These are phyloP conservation scores for Lycaena phlaeas DNA, from an alignment of 2,888 invertebrate genomes.

Conservation along the genomic window DNA sequence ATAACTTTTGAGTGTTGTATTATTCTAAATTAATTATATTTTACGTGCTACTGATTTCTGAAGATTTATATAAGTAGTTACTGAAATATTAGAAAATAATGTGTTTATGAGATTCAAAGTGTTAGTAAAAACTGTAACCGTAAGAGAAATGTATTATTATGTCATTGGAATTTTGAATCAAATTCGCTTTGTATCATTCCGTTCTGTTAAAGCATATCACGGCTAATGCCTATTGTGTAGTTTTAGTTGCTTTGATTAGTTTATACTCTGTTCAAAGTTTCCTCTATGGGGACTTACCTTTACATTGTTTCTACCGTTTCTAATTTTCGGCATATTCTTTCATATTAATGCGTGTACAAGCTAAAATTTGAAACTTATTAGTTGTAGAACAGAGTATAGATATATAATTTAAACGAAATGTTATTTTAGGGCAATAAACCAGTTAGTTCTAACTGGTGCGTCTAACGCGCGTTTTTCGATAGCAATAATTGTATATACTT, in stretches of 20 bases:
- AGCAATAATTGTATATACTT: constrained; percentile 69
- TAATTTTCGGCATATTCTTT: background rate
- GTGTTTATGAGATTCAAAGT: too few species aligned
- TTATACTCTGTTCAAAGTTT: constrained; percentile 37
- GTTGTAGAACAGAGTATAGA: constrained; percentile 19
- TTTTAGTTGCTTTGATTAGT: constrained; percentile 40
- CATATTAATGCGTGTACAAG: background rate
- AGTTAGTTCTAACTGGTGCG: constrained; percentile 47
- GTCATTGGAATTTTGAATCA: too few species aligned
- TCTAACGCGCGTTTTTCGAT: constrained; percentile 63
- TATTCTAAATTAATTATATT: too few species aligned
- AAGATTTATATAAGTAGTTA: too few species aligned
- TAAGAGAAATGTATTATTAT: too few species aligned
- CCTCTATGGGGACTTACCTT: background rate
- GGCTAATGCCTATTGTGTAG: constrained; percentile 37
- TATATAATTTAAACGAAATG: constrained; percentile 5
- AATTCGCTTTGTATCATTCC: constrained; percentile 43
- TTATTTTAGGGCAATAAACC: constrained; percentile 46
- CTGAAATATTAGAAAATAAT: too few species aligned
- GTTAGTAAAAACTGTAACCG: too few species aligned
- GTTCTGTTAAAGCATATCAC: constrained; percentile 58
- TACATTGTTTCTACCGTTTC: background rate
- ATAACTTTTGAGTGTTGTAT: too few species aligned
- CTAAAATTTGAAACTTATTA: too few species aligned
- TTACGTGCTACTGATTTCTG: too few species aligned